These are phyloP conservation scores for Bradynema listronoti DNA, from an alignment of 1,140 invertebrate genomes.

Conservation along the genomic window DNA sequence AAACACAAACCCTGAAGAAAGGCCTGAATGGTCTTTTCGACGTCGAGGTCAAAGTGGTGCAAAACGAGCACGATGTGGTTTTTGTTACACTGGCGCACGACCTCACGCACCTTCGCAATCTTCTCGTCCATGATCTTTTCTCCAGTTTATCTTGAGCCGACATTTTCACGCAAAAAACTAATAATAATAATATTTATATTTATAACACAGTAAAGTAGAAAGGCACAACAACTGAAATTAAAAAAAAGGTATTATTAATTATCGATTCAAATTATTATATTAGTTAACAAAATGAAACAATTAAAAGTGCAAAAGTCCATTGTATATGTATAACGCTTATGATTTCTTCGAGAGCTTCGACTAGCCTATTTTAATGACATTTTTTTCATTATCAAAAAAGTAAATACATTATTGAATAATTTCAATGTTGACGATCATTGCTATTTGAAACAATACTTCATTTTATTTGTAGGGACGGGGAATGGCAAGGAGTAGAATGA, in stretches of 20 bases:
- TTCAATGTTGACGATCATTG: too few species aligned
- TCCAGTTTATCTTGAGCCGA: constrained; percentile 35
- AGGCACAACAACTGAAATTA: neutral
- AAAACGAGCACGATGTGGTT: constrained; percentile 56
- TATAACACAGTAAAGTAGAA: constrained; percentile 1
- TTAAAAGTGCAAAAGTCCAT: too few species aligned
- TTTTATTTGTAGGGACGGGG: too few species aligned
- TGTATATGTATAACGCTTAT: too few species aligned
- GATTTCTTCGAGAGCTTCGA: too few species aligned
- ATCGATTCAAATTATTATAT: too few species aligned
- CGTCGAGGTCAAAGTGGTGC: constrained; percentile 56
- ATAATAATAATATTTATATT: constrained; percentile 28
- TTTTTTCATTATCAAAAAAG: too few species aligned
- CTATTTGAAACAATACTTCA: too few species aligned
- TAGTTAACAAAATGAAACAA: too few species aligned
- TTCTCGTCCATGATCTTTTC: constrained; percentile 52
- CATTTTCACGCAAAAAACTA: constrained; percentile 1
- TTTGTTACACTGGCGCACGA: constrained; percentile 42
- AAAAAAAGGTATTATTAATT: neutral
- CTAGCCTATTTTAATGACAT: too few species aligned
- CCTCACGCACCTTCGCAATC: constrained; percentile 48
- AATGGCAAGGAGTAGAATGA: too few species aligned
- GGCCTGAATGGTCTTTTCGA: constrained; percentile 49
- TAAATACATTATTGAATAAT: too few species aligned
- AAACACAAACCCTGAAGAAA: constrained; percentile 31